Evolutionary conservation across 2,888 invertebrate genomes (phyloP).

Genomic region (Escarpia spicata): DNA sequence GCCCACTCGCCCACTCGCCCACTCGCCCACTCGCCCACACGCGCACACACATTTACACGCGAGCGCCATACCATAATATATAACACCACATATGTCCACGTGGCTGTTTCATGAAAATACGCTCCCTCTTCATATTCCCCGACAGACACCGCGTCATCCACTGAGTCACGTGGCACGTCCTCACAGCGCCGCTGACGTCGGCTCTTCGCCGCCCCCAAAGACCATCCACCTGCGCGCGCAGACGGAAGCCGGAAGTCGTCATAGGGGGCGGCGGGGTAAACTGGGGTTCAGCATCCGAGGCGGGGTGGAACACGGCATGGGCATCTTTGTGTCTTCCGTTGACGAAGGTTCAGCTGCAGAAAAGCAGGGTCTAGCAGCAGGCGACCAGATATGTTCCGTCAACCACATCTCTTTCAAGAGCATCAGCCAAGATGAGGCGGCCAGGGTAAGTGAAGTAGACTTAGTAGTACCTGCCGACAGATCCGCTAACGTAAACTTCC

Average conservation of each 20-base stretch:
- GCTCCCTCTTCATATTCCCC: background rate
- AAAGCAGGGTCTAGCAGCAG: conserved; percentile 77
- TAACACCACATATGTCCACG: background rate
- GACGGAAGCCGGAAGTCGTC: conserved; percentile 24
- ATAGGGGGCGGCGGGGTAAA: conserved; percentile 57
- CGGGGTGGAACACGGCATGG: conserved; percentile 91
- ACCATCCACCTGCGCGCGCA: background rate
- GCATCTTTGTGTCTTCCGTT: conserved; percentile 94
- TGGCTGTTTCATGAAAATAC: background rate
- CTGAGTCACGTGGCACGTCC: background rate
- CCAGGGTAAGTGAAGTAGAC: conserved; percentile 50
- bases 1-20: no score
- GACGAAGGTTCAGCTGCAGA: conserved; percentile 93
- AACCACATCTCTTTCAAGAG: conserved; percentile 85
- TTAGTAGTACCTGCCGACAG: background rate
- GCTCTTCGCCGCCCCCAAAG: background rate
- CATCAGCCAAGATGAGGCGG: conserved; percentile 58
- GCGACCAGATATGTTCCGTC: conserved; percentile 93
- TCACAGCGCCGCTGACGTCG: background rate
- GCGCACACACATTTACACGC: background rate
- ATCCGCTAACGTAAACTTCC: no score
- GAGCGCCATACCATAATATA: background rate
- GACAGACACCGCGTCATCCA: background rate
- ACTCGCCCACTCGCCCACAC: background rate
- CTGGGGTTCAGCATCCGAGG: conserved; percentile 93